These are phyloP conservation scores for Burhinus bistriatus DNA, from an alignment of 2,113 vertebrate species.

Conservation along the genomic window DNA sequence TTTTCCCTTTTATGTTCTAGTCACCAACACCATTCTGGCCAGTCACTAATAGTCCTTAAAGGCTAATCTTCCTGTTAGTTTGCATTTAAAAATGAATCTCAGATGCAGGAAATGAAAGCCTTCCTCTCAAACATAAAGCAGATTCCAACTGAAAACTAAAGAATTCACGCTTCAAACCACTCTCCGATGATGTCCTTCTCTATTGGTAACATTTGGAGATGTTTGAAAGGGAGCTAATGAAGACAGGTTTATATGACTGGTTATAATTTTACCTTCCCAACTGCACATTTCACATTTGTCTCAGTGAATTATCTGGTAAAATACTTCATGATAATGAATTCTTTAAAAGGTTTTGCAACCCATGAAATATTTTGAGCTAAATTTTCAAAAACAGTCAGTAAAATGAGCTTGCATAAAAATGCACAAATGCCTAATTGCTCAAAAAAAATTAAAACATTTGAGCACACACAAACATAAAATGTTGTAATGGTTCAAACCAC, in stretches of 20 bases:
- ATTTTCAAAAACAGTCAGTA: neutral
- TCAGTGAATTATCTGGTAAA: slow-evolving; percentile 35
- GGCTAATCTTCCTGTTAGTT: slow-evolving; percentile 51
- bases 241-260: slow-evolving; percentile 61
- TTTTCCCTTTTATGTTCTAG: neutral
- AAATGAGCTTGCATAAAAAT: neutral
- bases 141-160: slow-evolving; percentile 9
- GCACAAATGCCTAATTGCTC: neutral
- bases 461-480: neutral
- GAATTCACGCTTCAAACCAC: slow-evolving; percentile 11
- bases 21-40: slow-evolving; percentile 16
- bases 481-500: neutral
- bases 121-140: slow-evolving; percentile 52
- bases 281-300: slow-evolving; percentile 22
- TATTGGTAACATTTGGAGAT: slow-evolving; percentile 58
- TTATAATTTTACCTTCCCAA: slow-evolving; percentile 43
- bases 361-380: neutral
- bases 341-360: neutral
- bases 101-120: slow-evolving; percentile 58
- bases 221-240: slow-evolving; percentile 42
- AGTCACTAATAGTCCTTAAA: slow-evolving; percentile 38
- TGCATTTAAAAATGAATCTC: slow-evolving; percentile 56
- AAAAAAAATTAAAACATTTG: neutral
- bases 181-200: neutral
- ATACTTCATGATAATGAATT: slow-evolving; percentile 7